These are phyloP conservation scores for Sebastes taczanowskii DNA, from an alignment of 2,797 vertebrate species.

Conservation along the genomic window DNA sequence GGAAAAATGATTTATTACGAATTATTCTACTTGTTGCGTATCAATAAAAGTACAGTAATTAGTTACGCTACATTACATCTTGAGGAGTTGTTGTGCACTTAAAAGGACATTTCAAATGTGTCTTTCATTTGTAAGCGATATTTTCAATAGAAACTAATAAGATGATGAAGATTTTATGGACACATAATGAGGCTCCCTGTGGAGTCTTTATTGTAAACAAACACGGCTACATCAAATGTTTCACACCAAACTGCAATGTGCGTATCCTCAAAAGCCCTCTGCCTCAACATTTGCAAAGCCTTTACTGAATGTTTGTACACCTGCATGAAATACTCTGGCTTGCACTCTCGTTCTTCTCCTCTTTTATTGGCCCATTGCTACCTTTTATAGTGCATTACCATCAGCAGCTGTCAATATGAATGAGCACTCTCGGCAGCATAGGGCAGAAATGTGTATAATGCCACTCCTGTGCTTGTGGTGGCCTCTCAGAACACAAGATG, in stretches of 20 bases:
- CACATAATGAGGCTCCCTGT: background rate
- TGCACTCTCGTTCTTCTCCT: background rate
- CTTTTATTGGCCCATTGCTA: slow-evolving; percentile 9
- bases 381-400: slow-evolving; percentile 10
- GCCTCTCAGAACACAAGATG: background rate
- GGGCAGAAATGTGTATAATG: background rate
- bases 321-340: slow-evolving; percentile 14
- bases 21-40: too few species aligned
- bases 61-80: background rate
- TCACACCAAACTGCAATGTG: background rate
- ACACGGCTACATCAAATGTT: background rate
- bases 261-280: background rate
- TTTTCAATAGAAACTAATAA: background rate
- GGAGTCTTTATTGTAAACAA: background rate
- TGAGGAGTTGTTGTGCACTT: background rate
- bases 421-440: background rate
- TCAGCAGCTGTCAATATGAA: slow-evolving; percentile 21
- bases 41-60: background rate
- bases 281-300: slow-evolving; percentile 1
- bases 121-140: background rate
- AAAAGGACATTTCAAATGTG: background rate
- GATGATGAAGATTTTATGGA: background rate
- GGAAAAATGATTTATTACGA: background rate
- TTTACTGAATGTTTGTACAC: slow-evolving; percentile 21
- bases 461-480: background rate